Conservation (phyloP, 2,888 invertebrate species). For the Baronia brevicornis region DNA sequence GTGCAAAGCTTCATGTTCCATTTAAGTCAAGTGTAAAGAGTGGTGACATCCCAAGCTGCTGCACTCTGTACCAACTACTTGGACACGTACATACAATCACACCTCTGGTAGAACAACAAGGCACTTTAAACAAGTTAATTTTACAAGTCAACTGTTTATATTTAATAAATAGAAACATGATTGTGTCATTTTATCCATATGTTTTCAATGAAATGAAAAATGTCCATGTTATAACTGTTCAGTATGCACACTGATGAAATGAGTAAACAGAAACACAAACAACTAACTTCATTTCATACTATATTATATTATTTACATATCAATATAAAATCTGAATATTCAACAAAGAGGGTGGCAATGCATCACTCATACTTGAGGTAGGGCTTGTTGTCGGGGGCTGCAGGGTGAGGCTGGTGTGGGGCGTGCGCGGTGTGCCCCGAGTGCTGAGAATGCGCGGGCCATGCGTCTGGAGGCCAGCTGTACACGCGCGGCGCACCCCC, state of each 20-base stretch:
- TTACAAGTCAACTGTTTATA: too few relatives aligned
- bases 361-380: conserved; percentile 68
- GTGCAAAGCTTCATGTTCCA: too few relatives aligned
- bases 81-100: too few relatives aligned
- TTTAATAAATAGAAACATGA: too few relatives aligned
- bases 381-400: conserved; percentile 50
- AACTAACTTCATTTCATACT: conserved; percentile 37
- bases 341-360: conserved; percentile 39
- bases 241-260: conserved; percentile 1
- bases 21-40: too few relatives aligned
- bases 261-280: conserved; percentile 21
- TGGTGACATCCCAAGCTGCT: too few relatives aligned
- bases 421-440: conserved; percentile 29
- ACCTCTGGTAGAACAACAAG: too few relatives aligned
- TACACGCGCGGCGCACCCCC: conserved; percentile 35
- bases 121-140: too few relatives aligned
- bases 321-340: conserved; percentile 65
- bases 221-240: neutral
- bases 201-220: neutral
- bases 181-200: too few relatives aligned
- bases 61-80: too few relatives aligned
- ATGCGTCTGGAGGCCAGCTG: conserved; percentile 39
- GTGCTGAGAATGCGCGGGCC: conserved; percentile 31
- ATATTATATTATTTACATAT: conserved; percentile 62
- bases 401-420: conserved; percentile 32